Conservation (phyloP, 2,113 vertebrate species). For the Xenus cinereus region DNA sequence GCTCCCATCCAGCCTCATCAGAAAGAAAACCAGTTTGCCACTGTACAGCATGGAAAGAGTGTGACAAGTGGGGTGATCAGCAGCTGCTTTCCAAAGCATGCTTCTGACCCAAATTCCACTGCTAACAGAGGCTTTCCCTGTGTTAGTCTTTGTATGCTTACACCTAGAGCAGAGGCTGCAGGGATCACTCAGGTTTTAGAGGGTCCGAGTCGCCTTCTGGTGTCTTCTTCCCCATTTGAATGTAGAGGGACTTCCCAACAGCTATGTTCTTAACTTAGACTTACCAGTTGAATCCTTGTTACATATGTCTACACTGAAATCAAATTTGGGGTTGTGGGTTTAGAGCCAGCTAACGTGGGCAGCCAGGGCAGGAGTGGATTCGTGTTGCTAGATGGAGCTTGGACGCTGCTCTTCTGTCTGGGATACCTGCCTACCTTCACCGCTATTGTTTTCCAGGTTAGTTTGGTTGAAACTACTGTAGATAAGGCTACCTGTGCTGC, state of each 20-base stretch:
- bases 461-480: constrained; percentile 55
- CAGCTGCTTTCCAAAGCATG: not conserved
- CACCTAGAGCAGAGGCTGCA: not conserved
- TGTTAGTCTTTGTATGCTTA: not conserved
- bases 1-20: not conserved
- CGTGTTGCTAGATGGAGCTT: not conserved
- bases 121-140: not conserved
- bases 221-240: not conserved
- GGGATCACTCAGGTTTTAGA: not conserved
- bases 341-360: fast-evolving
- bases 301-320: not conserved
- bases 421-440: not conserved
- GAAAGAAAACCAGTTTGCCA: not conserved
- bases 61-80: not conserved
- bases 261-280: not conserved
- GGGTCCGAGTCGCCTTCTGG: fast-evolving
- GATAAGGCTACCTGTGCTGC: not conserved
- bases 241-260: not conserved
- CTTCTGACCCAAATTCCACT: not conserved
- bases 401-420: not conserved
- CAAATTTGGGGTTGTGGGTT: not conserved
- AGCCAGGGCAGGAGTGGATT: not conserved
- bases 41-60: not conserved
- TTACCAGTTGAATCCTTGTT: not conserved
- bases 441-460: not conserved